Evolutionary conservation across 2,888 invertebrate genomes (phyloP).

Genomic region (Tenthredo notha): DNA sequence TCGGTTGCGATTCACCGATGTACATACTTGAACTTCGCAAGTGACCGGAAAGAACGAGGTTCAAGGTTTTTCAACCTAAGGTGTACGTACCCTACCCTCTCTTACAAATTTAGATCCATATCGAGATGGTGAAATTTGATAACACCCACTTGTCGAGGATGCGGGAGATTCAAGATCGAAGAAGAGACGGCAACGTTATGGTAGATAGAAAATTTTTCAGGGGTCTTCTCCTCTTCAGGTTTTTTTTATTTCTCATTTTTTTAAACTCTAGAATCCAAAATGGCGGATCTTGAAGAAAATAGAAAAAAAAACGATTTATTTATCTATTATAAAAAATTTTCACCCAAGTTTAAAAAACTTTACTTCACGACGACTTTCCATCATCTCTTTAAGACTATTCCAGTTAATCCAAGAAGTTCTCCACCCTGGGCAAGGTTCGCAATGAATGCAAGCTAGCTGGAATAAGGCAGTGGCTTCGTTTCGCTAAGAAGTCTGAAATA

Average conservation of each 20-base stretch:
- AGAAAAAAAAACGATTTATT: background rate
- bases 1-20: background rate
- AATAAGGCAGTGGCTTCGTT: background rate
- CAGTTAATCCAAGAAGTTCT: background rate
- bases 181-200: no score
- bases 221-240: no score
- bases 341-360: background rate
- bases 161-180: background rate
- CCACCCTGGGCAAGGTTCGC: no score
- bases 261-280: no score
- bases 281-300: background rate
- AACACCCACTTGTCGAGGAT: background rate
- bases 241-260: no score
- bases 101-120: background rate
- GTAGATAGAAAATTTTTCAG: background rate
- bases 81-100: background rate
- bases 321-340: background rate
- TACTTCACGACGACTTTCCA: background rate
- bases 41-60: background rate
- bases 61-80: background rate
- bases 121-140: background rate
- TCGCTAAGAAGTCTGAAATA: constrained; percentile 14
- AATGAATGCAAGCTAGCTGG: constrained; percentile 33
- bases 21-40: background rate
- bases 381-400: background rate